A percentile compares a stretch with the other conserved stretches of the same genome.
Conservation (phyloP, 2,797 vertebrate genomes). For the Pseudomugil tenellus region DNA sequence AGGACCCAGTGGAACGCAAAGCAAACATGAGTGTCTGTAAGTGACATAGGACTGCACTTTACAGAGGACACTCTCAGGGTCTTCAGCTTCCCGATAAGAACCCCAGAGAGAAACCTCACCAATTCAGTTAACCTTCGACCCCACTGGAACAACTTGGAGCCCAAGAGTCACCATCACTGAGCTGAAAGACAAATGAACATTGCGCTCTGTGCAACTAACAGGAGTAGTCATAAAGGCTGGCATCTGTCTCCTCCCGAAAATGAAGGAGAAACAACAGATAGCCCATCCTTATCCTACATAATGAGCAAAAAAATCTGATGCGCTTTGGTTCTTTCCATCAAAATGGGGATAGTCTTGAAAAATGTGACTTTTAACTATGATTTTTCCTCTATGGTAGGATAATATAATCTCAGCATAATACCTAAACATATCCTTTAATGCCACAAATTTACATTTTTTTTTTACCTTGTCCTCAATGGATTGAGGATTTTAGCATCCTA, state of each 20-base stretch:
- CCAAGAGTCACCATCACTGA: slow-evolving; percentile 62
- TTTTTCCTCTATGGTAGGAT: neutral
- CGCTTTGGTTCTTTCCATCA: slow-evolving; percentile 58
- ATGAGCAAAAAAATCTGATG: slow-evolving; percentile 66
- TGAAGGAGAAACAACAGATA: slow-evolving; percentile 57
- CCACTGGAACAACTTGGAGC: slow-evolving; percentile 67
- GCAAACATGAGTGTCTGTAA: slow-evolving; percentile 70
- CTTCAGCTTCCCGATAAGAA: slow-evolving; percentile 69
- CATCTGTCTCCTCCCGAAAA: slow-evolving; percentile 55
- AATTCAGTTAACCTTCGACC: slow-evolving; percentile 79
- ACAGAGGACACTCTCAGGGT: slow-evolving; percentile 71
- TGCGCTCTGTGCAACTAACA: slow-evolving; percentile 60
- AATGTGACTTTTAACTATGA: slow-evolving; percentile 46
- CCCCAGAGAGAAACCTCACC: slow-evolving; percentile 66
- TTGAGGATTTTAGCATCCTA: too few species aligned
- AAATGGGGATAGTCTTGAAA: slow-evolving; percentile 58
- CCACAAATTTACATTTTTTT: neutral
- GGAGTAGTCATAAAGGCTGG: slow-evolving; percentile 59
- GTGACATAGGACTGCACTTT: slow-evolving; percentile 81
- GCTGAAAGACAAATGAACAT: slow-evolving; percentile 78
- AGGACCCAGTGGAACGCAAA: slow-evolving; percentile 72
- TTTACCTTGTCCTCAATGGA: neutral
- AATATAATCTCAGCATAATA: neutral
- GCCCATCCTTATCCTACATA: slow-evolving; percentile 49
- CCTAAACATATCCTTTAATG: slow-evolving; percentile 37